Base-by-base conservation (phyloP, 92 coral and sea anemone species). In the Umimayanthus kanabou region DNA sequence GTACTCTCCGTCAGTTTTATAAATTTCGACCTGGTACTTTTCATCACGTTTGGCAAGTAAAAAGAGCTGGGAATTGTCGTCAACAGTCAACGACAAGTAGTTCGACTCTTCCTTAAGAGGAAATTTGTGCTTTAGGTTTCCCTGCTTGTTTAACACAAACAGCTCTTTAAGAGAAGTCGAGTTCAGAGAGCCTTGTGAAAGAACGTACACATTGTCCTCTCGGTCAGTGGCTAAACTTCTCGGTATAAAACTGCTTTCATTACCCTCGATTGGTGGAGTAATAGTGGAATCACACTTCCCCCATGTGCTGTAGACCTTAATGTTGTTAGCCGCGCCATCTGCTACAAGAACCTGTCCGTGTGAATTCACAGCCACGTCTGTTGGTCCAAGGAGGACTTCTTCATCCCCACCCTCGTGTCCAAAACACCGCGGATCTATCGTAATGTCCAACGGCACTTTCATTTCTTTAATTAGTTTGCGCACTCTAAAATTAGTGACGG, bases 91-190 rank as follows among this genome's bases (percentile, higher is more conserved):
- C 13, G 87, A 83, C 77, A 83, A 11, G 79, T 83, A 83, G 39
- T 55, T 45, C 50, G 78, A 83, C 0, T 81, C 92, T 55, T 84
- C 73, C 77, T 72, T 71, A 76, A 82, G 78, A 13, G 77, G 45
- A 85, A 90, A 42, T 9, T 67, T 25, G 61, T 71, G 81, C 73
- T 85, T 76, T 28, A 85, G 76, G 29, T 40, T 55, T 79, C 89
- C 89, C 30, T 90, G 86, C 55, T 80, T 84, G 92, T 58, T 79
- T 29, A 90, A 85, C 72, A 85, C 73, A 23, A 79, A 79, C 81
- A 90, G 47, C 25, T 72, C 55, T 33, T 79, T 40, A 4, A 22
- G 39, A 11, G 40, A 53, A 5, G 53, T 3, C 9, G 87, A 8
- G 67, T 47, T 43, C 47, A n/a, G n/a, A 14, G 30, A 71, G 5